phyloP scores from a whole-genome alignment of 2,888 invertebrate genomes.

The Drosophila niveifrons region DNA sequence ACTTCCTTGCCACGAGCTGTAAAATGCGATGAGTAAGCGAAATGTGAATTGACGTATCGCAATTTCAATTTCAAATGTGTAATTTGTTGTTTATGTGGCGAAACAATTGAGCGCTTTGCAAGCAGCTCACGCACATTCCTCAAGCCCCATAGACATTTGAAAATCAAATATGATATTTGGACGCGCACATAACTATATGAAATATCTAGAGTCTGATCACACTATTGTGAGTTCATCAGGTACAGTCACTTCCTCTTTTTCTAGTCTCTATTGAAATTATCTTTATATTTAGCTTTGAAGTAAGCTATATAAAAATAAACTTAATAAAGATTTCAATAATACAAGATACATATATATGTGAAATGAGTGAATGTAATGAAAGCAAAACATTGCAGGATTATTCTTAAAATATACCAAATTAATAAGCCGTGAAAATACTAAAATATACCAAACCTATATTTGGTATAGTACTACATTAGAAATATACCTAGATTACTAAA shows the following conservation, averaged over 20 bases:
- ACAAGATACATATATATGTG: no score
- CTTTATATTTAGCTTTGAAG: no score
- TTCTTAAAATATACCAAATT: no score
- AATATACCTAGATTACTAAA: no score
- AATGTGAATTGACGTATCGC: background rate
- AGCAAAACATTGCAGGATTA: no score
- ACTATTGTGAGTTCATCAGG: background rate
- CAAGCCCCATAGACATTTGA: background rate
- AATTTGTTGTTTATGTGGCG: conserved; percentile 14
- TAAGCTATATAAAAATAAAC: no score
- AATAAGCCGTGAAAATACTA: no score
- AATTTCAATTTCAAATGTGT: background rate
- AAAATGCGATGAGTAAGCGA: conserved; percentile 19
- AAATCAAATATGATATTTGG: conserved; percentile 5
- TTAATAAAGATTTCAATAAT: no score
- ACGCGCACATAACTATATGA: conserved; percentile 3
- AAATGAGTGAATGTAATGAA: no score
- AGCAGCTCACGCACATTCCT: conserved; percentile 33
- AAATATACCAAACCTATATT: no score
- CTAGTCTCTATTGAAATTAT: background rate
- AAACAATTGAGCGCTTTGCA: conserved; percentile 27
- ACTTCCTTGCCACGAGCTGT: conserved; percentile 53
- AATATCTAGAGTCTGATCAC: background rate
- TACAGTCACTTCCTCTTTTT: conserved; percentile 8
- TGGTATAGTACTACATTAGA: no score